A percentile compares a stretch with the other conserved stretches of the same genome.
Evolutionary conservation across 2,113 vertebrate genomes (phyloP).

Genomic region (Melanostigma gelatinosum): DNA sequence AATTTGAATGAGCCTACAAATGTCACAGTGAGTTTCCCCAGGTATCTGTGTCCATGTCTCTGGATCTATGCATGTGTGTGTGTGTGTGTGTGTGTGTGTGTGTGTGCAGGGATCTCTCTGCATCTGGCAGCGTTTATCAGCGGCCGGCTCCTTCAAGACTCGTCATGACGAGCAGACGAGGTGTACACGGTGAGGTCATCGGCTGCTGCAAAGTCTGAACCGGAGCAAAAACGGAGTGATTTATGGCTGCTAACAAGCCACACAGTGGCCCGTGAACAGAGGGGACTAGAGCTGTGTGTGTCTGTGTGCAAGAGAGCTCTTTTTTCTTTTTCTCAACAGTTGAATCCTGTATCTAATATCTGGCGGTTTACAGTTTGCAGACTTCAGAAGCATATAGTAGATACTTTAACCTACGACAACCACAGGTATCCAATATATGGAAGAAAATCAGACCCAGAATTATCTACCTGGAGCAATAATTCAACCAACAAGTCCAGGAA

Average conservation of each 20-base stretch:
- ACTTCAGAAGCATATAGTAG: not conserved
- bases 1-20: constrained; percentile 12
- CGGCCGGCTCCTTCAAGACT: constrained; percentile 64
- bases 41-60: constrained; percentile 18
- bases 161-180: constrained; percentile 66
- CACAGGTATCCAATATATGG: not conserved
- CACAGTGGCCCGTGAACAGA: constrained; percentile 51
- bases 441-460: not conserved
- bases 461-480: constrained; percentile 14
- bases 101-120: constrained; percentile 43
- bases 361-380: not conserved
- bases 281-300: not conserved
- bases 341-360: constrained; percentile 43
- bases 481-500: constrained; percentile 14
- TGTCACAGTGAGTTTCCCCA: constrained; percentile 4
- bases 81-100: constrained; percentile 27
- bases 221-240: constrained; percentile 60
- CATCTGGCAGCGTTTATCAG: constrained; percentile 80
- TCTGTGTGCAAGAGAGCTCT: constrained; percentile 19
- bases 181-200: constrained; percentile 59
- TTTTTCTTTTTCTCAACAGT: constrained; percentile 33
- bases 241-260: constrained; percentile 68
- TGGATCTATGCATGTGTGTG: constrained; percentile 1
- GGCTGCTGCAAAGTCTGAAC: constrained; percentile 49
- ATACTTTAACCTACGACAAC: not conserved